These are phyloP conservation scores for Cheirogaleus major DNA, from an alignment of 2,797 vertebrate genomes.

Conservation along the genomic window DNA sequence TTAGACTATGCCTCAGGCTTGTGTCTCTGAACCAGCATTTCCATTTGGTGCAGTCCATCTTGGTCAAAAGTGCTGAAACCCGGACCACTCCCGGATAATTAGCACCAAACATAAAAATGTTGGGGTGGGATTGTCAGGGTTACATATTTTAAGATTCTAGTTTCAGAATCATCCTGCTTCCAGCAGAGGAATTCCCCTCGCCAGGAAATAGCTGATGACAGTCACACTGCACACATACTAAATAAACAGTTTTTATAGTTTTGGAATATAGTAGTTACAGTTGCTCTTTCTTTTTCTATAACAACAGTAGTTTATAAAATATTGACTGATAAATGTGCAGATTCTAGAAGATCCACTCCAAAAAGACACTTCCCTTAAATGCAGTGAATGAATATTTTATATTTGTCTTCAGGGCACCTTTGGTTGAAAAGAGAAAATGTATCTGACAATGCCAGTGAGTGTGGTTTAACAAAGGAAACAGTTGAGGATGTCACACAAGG, in stretches of 20 bases:
- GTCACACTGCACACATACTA: not conserved
- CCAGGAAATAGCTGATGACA: not conserved
- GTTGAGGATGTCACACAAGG: rapidly evolving
- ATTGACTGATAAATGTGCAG: not conserved
- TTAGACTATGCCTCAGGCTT: not conserved
- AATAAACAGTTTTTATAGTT: not conserved
- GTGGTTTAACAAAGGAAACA: not conserved
- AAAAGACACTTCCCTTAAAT: not conserved
- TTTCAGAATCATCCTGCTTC: not conserved
- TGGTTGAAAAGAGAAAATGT: not conserved
- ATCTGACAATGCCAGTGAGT: no score
- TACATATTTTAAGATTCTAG: not conserved
- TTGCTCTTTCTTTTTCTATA: not conserved
- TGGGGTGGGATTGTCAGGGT: not conserved
- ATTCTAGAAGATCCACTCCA: not conserved
- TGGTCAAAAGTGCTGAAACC: not conserved
- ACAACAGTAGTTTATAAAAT: not conserved
- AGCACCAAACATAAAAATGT: no score
- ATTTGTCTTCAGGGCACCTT: not conserved
- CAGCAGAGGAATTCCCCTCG: not conserved
- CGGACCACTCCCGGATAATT: rapidly evolving
- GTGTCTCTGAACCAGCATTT: not conserved
- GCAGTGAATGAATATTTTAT: not conserved
- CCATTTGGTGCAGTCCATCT: not conserved
- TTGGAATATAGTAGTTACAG: not conserved